phyloP scores from a whole-genome alignment of 1,140 invertebrate species.

The Hyles vespertilio region DNA sequence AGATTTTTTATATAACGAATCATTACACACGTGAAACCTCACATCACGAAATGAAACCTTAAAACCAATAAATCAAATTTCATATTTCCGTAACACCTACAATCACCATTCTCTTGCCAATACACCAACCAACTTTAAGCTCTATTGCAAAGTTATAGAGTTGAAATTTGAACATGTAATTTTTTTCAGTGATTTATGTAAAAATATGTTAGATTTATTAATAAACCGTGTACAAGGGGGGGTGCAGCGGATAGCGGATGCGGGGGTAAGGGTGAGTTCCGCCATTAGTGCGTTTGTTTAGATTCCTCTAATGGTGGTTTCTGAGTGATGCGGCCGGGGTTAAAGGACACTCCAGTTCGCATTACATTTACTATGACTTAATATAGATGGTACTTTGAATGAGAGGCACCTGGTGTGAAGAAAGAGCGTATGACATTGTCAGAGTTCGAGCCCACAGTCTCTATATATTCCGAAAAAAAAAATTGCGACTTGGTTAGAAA shows the following conservation, averaged over 20 bases:
- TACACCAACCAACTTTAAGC: neutral
- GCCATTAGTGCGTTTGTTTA: slow-evolving; percentile 53
- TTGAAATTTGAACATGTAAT: neutral
- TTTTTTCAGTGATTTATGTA: slow-evolving; percentile 35
- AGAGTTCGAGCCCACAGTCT: no score
- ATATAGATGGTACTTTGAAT: no score
- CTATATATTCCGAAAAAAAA: no score
- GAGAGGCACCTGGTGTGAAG: neutral
- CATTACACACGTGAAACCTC: neutral
- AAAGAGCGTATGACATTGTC: neutral
- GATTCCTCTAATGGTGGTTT: slow-evolving; percentile 32
- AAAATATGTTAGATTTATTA: slow-evolving; percentile 37
- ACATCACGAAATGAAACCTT: slow-evolving; percentile 5
- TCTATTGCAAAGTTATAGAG: neutral
- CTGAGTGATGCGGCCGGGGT: slow-evolving; percentile 37
- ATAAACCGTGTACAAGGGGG: slow-evolving; percentile 19
- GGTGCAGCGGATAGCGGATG: slow-evolving; percentile 38
- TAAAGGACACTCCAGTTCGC: slow-evolving; percentile 5
- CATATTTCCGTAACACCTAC: neutral
- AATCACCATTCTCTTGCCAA: neutral
- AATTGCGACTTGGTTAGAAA: no score
- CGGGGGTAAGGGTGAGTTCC: slow-evolving; percentile 55
- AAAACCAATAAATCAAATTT: neutral
- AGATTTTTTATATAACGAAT: slow-evolving; percentile 4
- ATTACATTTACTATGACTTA: neutral